A percentile compares a stretch with the other conserved stretches of the same genome.
Conservation (phyloP, 2,888 invertebrate species). For the Megamerina dolium region DNA sequence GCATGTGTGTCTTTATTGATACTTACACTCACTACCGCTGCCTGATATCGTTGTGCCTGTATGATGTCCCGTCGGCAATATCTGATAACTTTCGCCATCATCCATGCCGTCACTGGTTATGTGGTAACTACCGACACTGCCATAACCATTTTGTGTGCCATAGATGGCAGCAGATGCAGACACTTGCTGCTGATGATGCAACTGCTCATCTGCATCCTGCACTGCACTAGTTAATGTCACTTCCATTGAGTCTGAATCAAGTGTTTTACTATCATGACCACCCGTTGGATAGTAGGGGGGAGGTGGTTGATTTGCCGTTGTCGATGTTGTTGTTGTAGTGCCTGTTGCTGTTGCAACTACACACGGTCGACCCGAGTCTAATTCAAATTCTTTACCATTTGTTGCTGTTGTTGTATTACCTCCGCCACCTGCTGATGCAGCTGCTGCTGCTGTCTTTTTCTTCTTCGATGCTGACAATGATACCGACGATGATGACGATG, state of each 20-base stretch:
- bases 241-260: conserved; percentile 35
- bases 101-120: conserved; percentile 44
- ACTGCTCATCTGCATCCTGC: conserved; percentile 37
- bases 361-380: conserved; percentile 32
- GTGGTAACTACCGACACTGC: conserved; percentile 41
- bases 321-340: conserved; percentile 15
- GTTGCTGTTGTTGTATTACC: neutral
- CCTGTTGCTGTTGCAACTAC: conserved; percentile 24
- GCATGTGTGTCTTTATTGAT: conserved; percentile 13
- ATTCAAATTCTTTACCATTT: conserved; percentile 33
- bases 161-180: conserved; percentile 18
- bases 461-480: conserved; percentile 28
- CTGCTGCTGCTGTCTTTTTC: conserved; percentile 24
- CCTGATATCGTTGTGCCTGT: conserved; percentile 18
- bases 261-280: conserved; percentile 38
- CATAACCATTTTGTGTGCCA: conserved; percentile 36
- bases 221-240: conserved; percentile 36
- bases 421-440: neutral
- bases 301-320: conserved; percentile 27
- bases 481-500: conserved; percentile 29
- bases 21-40: conserved; percentile 43
- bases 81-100: conserved; percentile 44
- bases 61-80: conserved; percentile 35
- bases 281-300: conserved; percentile 38
- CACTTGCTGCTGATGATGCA: conserved; percentile 28